These are phyloP conservation scores for Heliconius cydno DNA, from an alignment of 2,888 invertebrate genomes.

Conservation along the genomic window DNA sequence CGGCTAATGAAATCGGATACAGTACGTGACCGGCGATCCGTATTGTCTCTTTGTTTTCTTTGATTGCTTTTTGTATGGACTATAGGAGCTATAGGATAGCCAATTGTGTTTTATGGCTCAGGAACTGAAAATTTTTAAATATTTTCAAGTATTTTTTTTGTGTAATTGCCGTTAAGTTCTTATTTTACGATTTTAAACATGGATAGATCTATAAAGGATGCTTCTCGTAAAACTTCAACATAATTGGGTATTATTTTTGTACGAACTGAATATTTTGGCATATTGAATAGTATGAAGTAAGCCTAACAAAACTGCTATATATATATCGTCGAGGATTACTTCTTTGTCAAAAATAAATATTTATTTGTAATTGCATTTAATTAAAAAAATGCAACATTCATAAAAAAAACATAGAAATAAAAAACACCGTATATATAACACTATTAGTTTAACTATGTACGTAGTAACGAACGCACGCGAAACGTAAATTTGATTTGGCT, in stretches of 20 bases:
- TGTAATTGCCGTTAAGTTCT: too few relatives aligned
- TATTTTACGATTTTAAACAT: background rate
- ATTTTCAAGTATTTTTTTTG: background rate
- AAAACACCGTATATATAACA: background rate
- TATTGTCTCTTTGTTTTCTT: conserved; percentile 47
- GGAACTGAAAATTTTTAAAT: background rate
- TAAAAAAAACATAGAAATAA: background rate
- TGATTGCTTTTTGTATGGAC: conserved; percentile 42
- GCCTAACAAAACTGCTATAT: too few relatives aligned
- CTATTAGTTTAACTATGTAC: conserved; percentile 12
- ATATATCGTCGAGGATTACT: too few relatives aligned
- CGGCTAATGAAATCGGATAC: conserved; percentile 56
- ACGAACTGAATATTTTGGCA: too few relatives aligned
- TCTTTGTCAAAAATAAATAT: too few relatives aligned
- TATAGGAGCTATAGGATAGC: background rate
- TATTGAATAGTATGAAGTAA: too few relatives aligned
- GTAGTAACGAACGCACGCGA: conserved; percentile 9
- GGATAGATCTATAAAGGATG: too few relatives aligned
- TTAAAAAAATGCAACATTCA: background rate
- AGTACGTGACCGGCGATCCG: conserved; percentile 47
- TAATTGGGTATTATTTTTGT: too few relatives aligned
- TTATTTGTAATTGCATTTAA: background rate
- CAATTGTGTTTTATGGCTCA: background rate
- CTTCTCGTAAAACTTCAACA: too few relatives aligned
- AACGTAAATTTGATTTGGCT: conserved; percentile 25